Base-by-base conservation (phyloP, 2,888 invertebrate species). In the Camponotus fellah region DNA sequence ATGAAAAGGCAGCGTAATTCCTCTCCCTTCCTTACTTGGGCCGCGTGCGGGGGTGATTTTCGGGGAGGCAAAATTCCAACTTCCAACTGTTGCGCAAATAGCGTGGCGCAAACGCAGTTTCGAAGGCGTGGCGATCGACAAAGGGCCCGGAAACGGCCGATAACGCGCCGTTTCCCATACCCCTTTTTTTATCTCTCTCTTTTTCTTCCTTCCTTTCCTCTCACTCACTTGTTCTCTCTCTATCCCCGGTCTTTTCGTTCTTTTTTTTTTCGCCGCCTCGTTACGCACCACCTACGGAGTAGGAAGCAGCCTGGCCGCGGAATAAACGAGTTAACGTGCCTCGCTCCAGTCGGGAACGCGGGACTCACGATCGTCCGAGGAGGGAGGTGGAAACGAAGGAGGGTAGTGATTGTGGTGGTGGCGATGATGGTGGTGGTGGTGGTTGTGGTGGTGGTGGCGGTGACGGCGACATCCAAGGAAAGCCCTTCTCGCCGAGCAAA, bases 41-140 rank as follows among this genome's bases (percentile, higher is more conserved):
- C 77, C 81, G 82, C 64, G 82, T 40, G 58, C 66, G 75, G 83
- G 79, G 82, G 77, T 65, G 87, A 89, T 89, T 79, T 87, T 86
- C 86, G 53, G 76, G 86, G 79, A 72, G 79, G 83, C 75, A 71
- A 89, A 87, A 90, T 89, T 90, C 88, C 86, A 89, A 84, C 69
- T 87, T 91, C 88, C 92, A 93, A 93, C 92, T 93, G 93, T 93
- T 93, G 92, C 93, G 92, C 93, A 90, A 91, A 92, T 88, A 77
- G 85, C 84, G 87, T 88, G 89, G 92, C 93, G 94, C 93, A 91
- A 87, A 89, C 89, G 89, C 90, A 88, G 86, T 68, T 72, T 81
- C 81, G 87, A 88, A 88, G 90, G 92, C 90, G 91, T 90, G 91
- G 91, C 84, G 74, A 87, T 76, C 80, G 82, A 90, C 87, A 85